Evolutionary conservation across 2,888 invertebrate species (phyloP).

Genomic region (Toxonevra muliebris): DNA sequence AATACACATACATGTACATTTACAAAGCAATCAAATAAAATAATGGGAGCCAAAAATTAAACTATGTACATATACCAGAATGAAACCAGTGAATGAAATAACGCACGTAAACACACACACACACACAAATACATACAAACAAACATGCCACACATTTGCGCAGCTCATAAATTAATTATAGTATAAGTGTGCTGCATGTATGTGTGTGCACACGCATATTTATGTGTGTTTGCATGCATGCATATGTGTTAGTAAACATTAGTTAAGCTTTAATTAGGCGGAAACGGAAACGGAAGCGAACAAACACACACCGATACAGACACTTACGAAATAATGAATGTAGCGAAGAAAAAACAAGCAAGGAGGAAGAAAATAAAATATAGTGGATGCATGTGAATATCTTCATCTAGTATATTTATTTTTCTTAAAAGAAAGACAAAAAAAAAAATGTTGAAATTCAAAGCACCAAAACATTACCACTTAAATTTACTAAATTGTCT

Average conservation of each 20-base stretch:
- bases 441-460: too few species aligned
- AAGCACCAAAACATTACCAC: too few species aligned
- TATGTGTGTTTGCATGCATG: background rate
- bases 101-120: constrained; percentile 16
- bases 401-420: too few species aligned
- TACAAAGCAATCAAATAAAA: constrained; percentile 26
- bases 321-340: background rate
- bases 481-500: too few species aligned
- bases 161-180: constrained; percentile 39
- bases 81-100: constrained; percentile 3
- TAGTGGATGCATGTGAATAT: too few species aligned
- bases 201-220: background rate
- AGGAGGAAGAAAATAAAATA: too few species aligned
- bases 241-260: constrained; percentile 39
- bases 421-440: too few species aligned
- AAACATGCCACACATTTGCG: constrained; percentile 9
- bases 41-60: constrained; percentile 41
- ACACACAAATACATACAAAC: constrained; percentile 25
- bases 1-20: constrained; percentile 14
- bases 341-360: background rate
- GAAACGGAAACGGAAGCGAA: background rate
- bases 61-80: background rate
- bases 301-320: background rate
- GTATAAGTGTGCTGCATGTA: background rate
- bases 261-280: constrained; percentile 35